These are phyloP conservation scores for Dryas iulia DNA, from an alignment of 1,140 invertebrate species.

Conservation along the genomic window DNA sequence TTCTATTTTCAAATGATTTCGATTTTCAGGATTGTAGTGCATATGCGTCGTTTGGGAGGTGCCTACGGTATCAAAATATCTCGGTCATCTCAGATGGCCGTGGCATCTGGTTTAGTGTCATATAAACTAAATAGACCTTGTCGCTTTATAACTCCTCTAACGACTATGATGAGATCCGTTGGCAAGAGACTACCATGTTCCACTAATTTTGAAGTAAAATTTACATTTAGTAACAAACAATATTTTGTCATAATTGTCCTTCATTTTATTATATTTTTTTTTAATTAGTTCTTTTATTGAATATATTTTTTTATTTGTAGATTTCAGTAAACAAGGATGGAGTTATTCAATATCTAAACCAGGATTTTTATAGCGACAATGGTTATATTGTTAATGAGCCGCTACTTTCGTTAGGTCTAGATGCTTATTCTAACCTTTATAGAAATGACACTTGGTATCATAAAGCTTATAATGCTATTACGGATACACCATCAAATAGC, in stretches of 20 bases:
- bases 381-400: conserved; percentile 82
- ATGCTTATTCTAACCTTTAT: conserved; percentile 77
- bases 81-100: conserved; percentile 36
- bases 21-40: conserved; percentile 82
- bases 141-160: conserved; percentile 77
- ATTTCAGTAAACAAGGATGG: conserved; percentile 83
- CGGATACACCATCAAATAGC: conserved; percentile 84
- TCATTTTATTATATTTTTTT: too few species aligned
- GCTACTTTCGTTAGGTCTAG: conserved; percentile 23
- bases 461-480: conserved; percentile 79
- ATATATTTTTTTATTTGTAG: conserved; percentile 35
- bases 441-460: conserved; percentile 80
- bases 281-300: background rate
- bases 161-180: conserved; percentile 82
- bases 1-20: too few species aligned
- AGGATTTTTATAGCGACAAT: conserved; percentile 82
- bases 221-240: too few species aligned
- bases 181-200: conserved; percentile 83
- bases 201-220: conserved; percentile 82
- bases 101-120: conserved; percentile 42
- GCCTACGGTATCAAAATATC: conserved; percentile 54
- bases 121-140: conserved; percentile 50
- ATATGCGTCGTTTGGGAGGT: conserved; percentile 65
- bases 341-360: conserved; percentile 83
- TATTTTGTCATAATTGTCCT: too few species aligned